These are phyloP conservation scores for Lepidonotus clava DNA, from an alignment of 2,888 invertebrate genomes.

Conservation along the genomic window DNA sequence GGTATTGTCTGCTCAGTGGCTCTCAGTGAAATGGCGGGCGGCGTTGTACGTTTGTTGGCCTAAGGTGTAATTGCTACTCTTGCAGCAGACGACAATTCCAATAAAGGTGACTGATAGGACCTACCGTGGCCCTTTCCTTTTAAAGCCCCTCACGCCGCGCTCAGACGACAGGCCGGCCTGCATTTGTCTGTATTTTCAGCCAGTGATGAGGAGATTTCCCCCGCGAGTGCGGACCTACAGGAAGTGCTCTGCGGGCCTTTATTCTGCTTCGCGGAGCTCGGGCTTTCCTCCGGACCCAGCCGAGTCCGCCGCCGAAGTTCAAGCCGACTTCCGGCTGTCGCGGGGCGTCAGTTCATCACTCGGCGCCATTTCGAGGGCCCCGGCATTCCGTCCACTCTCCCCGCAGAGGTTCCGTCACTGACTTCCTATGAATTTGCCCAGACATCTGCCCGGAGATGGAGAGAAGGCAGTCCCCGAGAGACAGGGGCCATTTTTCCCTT, in stretches of 20 bases:
- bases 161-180: background rate
- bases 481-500: background rate
- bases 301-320: background rate
- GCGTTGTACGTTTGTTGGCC: background rate
- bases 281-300: background rate
- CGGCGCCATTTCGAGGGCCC: background rate
- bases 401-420: background rate
- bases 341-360: constrained; percentile 1
- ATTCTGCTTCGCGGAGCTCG: background rate
- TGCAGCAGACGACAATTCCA: background rate
- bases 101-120: background rate
- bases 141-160: background rate
- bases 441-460: too few relatives aligned
- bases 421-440: too few relatives aligned
- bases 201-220: constrained; percentile 36
- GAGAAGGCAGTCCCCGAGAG: background rate
- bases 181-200: constrained; percentile 22
- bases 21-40: too few relatives aligned
- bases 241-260: constrained; percentile 18
- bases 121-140: background rate
- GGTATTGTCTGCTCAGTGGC: too few relatives aligned
- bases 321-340: constrained; percentile 15
- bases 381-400: background rate
- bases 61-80: background rate
- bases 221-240: background rate